These are phyloP conservation scores for Drosophila lacicola DNA, from an alignment of 2,888 invertebrate species.

Conservation along the genomic window DNA sequence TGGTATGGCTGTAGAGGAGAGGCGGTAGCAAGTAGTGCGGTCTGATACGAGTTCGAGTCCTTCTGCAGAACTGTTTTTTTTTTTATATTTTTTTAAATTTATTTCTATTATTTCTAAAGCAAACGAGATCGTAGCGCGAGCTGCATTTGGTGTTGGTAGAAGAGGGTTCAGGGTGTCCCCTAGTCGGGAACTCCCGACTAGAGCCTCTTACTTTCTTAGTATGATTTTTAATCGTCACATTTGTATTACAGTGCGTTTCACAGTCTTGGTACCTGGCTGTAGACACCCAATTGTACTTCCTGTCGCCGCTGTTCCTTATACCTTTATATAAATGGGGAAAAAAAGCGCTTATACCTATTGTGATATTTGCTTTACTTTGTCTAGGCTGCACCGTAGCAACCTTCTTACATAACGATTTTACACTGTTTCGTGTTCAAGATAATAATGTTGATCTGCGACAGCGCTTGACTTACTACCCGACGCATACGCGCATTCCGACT, in stretches of 20 bases:
- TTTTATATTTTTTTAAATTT: too few relatives aligned
- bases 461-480: slow-evolving; percentile 83
- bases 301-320: slow-evolving; percentile 86
- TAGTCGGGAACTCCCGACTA: neutral
- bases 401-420: slow-evolving; percentile 80
- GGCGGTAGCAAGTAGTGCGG: too few relatives aligned
- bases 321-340: slow-evolving; percentile 85
- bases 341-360: slow-evolving; percentile 80
- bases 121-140: too few relatives aligned
- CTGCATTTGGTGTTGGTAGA: too few relatives aligned
- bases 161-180: neutral
- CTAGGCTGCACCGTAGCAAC: slow-evolving; percentile 83
- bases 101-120: too few relatives aligned
- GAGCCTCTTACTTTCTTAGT: neutral
- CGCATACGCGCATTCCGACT: slow-evolving; percentile 84
- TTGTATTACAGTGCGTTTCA: slow-evolving; percentile 85
- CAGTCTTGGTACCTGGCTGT: slow-evolving; percentile 88
- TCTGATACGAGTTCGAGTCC: too few relatives aligned
- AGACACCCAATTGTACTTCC: slow-evolving; percentile 87
- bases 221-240: neutral
- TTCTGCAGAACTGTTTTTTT: too few relatives aligned
- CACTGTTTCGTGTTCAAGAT: slow-evolving; percentile 83
- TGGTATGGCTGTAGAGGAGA: too few relatives aligned
- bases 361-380: slow-evolving; percentile 77
- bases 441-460: slow-evolving; percentile 81